These are phyloP conservation scores for Furcula furcula DNA, from an alignment of 2,888 invertebrate genomes.

Conservation along the genomic window DNA sequence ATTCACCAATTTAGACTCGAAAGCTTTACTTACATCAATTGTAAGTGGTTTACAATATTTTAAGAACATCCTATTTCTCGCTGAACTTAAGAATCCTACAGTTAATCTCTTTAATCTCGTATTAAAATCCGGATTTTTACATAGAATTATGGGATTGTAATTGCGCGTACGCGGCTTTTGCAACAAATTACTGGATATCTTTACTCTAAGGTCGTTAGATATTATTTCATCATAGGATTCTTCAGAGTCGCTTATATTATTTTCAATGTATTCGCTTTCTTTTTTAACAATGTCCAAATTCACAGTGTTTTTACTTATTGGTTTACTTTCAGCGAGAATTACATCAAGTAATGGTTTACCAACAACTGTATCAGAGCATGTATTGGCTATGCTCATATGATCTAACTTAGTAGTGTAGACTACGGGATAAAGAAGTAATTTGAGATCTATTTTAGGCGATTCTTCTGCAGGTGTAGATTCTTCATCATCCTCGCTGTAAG, in stretches of 20 bases:
- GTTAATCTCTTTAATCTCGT: slow-evolving; percentile 60
- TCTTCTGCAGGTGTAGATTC: slow-evolving; percentile 9
- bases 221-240: slow-evolving; percentile 22
- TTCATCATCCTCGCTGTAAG: slow-evolving; percentile 8
- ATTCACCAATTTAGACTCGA: slow-evolving; percentile 55
- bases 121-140: slow-evolving; percentile 75
- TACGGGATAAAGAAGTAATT: slow-evolving; percentile 58
- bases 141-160: slow-evolving; percentile 61
- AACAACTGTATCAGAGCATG: slow-evolving; percentile 30
- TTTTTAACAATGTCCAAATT: slow-evolving; percentile 10
- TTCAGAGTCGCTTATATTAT: slow-evolving; percentile 7
- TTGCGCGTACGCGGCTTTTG: slow-evolving; percentile 56
- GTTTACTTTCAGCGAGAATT: slow-evolving; percentile 54
- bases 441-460: slow-evolving; percentile 50
- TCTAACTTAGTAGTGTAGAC: slow-evolving; percentile 62
- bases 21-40: slow-evolving; percentile 61
- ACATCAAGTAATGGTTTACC: slow-evolving; percentile 41
- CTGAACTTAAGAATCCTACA: slow-evolving; percentile 54
- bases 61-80: slow-evolving; percentile 51
- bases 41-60: slow-evolving; percentile 62
- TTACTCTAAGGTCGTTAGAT: slow-evolving; percentile 37
- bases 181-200: slow-evolving; percentile 49
- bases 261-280: background rate
- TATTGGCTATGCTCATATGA: slow-evolving; percentile 48
- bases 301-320: slow-evolving; percentile 25